Evolutionary conservation across 2,113 vertebrate genomes (phyloP).

Genomic region (Octodon degus): DNA sequence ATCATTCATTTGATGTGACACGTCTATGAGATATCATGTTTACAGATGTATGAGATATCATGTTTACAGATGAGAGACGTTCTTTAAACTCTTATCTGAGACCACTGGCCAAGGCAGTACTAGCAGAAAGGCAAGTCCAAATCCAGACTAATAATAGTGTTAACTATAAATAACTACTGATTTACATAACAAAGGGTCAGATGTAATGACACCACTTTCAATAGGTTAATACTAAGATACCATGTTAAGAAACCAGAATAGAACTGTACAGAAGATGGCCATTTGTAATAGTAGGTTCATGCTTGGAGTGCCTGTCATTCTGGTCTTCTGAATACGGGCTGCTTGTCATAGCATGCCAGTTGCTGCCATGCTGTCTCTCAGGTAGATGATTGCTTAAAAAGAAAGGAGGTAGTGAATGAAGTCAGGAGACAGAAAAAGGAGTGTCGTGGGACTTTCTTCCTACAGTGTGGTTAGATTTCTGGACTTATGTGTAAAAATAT

Average conservation of each 20-base stretch:
- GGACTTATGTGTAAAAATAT: no score
- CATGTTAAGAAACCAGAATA: neutral
- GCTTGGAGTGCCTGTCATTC: no score
- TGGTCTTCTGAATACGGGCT: no score
- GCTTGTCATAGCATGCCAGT: no score
- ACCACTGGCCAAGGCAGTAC: neutral
- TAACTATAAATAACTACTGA: neutral
- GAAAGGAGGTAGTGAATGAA: no score
- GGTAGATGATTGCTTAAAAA: no score
- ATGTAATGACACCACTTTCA: slow-evolving; percentile 2
- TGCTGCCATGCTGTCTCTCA: no score
- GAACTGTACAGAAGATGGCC: no score
- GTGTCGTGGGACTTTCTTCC: no score
- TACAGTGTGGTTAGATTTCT: no score
- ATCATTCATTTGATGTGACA: neutral
- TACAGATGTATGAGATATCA: neutral
- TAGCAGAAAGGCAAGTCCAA: neutral
- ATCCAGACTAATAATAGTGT: neutral
- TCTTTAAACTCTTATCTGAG: neutral
- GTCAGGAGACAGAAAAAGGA: no score
- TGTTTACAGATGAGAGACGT: neutral
- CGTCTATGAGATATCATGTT: neutral
- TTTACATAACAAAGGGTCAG: neutral
- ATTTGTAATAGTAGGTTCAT: no score
- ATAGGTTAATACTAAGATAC: neutral